These are phyloP conservation scores for Romanogobio albipinnatus DNA, from an alignment of 2,113 vertebrate genomes.

Conservation along the genomic window DNA sequence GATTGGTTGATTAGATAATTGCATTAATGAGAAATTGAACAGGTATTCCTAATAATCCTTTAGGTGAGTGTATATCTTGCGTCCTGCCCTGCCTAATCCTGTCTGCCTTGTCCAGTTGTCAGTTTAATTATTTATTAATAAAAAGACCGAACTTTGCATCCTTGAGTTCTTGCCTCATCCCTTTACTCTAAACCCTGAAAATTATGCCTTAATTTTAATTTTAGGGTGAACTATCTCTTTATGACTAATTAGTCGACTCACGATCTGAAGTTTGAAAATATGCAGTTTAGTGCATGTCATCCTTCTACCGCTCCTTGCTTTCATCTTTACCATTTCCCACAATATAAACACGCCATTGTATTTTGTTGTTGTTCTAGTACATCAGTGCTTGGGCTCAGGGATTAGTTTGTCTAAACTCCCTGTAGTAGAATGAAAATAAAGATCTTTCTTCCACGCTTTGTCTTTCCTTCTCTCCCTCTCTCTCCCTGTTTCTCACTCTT, in stretches of 20 bases:
- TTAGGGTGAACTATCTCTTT: too few species aligned
- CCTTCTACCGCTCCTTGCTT: conserved; percentile 24
- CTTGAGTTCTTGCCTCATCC: too few species aligned
- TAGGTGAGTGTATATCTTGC: too few species aligned
- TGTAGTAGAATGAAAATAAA: conserved; percentile 78
- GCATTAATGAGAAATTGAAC: too few species aligned
- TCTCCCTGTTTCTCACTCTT: conserved; percentile 53
- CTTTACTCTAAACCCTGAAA: too few species aligned
- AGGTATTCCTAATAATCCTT: too few species aligned
- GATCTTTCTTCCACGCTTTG: conserved; percentile 72
- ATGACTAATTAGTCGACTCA: not conserved
- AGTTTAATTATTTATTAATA: too few species aligned
- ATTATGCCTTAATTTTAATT: too few species aligned
- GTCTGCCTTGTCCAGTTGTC: too few species aligned
- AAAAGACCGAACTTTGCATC: too few species aligned
- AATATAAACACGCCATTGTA: conserved; percentile 79
- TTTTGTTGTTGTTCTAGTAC: conserved; percentile 65
- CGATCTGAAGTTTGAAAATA: not conserved
- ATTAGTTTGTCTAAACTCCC: conserved; percentile 75
- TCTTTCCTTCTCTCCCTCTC: conserved; percentile 63
- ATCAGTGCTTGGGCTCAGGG: conserved; percentile 68
- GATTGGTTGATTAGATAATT: too few species aligned
- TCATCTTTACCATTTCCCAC: conserved; percentile 64
- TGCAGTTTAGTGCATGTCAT: not conserved
- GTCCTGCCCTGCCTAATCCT: too few species aligned